phyloP scores from a whole-genome alignment of 2,888 invertebrate species.

The Drosophila anomelani region DNA sequence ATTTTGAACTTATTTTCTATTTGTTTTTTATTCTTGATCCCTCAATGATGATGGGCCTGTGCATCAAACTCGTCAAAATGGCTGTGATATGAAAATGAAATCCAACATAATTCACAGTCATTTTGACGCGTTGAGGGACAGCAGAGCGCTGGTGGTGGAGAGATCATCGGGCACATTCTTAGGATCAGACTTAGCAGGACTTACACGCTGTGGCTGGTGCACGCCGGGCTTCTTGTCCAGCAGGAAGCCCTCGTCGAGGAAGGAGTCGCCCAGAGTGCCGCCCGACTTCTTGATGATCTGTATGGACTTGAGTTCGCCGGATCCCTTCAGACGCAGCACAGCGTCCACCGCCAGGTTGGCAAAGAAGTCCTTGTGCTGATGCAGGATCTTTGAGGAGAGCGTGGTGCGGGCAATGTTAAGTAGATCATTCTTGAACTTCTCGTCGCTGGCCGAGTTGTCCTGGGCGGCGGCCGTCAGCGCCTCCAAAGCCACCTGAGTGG shows the following conservation, averaged over 20 bases:
- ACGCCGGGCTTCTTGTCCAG: slow-evolving; percentile 98
- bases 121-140: slow-evolving; percentile 79
- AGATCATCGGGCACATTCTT: background rate
- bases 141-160: slow-evolving; percentile 11
- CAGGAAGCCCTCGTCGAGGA: slow-evolving; percentile 97
- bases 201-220: slow-evolving; percentile 94
- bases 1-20: background rate
- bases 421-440: slow-evolving; percentile 93
- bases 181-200: background rate
- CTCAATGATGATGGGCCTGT: slow-evolving; percentile 25
- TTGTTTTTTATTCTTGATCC: background rate
- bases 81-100: slow-evolving; percentile 83
- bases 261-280: slow-evolving; percentile 96
- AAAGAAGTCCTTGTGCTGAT: slow-evolving; percentile 98
- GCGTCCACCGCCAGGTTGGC: slow-evolving; percentile 98
- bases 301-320: slow-evolving; percentile 97
- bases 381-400: slow-evolving; percentile 98
- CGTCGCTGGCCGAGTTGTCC: slow-evolving; percentile 92
- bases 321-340: slow-evolving; percentile 96
- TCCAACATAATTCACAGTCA: slow-evolving; percentile 85
- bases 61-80: slow-evolving; percentile 84
- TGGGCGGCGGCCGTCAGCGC: slow-evolving; percentile 92
- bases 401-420: slow-evolving; percentile 99
- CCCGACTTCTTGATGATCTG: slow-evolving; percentile 99
- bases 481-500: slow-evolving; percentile 92